These are phyloP conservation scores for Mizuhopecten yessoensis DNA, from an alignment of 1,140 invertebrate species.

Conservation along the genomic window DNA sequence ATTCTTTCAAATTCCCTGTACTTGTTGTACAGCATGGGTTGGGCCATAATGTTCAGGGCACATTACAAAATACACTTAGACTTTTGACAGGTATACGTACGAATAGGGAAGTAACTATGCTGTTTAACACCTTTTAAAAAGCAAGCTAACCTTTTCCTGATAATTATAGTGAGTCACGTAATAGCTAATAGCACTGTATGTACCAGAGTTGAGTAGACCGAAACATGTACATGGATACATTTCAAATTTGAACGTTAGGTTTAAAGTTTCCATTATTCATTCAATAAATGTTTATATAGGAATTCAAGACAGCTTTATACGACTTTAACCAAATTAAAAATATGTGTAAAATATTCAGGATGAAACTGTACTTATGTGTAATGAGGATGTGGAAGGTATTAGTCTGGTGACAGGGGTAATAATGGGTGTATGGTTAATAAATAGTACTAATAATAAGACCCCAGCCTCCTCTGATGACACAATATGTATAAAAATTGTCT, in stretches of 20 bases:
- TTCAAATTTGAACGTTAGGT: neutral
- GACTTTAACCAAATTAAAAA: too few species aligned
- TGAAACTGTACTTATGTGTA: too few species aligned
- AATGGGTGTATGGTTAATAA: too few species aligned
- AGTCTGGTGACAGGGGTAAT: too few species aligned
- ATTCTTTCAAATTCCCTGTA: too few species aligned
- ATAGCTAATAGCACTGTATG: neutral
- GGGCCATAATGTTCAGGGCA: neutral
- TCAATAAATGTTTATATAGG: neutral
- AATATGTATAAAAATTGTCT: too few species aligned
- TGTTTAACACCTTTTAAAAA: constrained; percentile 9
- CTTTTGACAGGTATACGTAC: constrained; percentile 13
- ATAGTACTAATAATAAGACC: too few species aligned
- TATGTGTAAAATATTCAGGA: too few species aligned
- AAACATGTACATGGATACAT: neutral
- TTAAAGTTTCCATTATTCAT: neutral
- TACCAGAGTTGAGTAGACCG: neutral
- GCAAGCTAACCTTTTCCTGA: neutral
- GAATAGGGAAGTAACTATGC: neutral
- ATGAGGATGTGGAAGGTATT: too few species aligned
- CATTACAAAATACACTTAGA: neutral
- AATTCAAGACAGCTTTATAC: too few species aligned
- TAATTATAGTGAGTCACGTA: neutral
- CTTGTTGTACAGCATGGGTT: too few species aligned
- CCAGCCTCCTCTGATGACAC: too few species aligned